Evolutionary conservation across 2,888 invertebrate genomes (phyloP), one percentile per base, ranked within the genome.

Genomic region (Trilocha varians): DNA sequence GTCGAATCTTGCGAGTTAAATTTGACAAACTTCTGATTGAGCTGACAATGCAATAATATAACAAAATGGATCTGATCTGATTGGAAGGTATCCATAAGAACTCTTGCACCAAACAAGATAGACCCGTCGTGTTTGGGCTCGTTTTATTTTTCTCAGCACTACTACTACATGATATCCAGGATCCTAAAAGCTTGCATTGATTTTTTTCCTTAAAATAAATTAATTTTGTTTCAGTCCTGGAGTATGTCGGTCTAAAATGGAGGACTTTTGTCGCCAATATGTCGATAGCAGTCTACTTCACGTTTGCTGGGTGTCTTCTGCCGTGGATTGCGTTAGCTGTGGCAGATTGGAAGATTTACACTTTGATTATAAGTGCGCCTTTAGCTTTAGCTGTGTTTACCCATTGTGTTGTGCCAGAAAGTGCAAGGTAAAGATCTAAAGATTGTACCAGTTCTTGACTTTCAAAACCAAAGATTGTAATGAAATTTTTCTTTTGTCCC

Each of bases 211-310:
- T 11, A 1, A 16, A 17, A 16, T 16, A 3, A 16, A 3, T 13
- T 3, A 18, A 32, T 32, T 32, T 38, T 9, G 1, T 82, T 84
- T 3, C 75, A 95, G 95, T 95, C 35, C 71, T 96, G 41, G 95
- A 96, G 66, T 95, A 95, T 72, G 94, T 95, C 0, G 95, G 95
- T 13, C 94, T 94, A 34, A 93, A 93, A 78, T 95, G 95, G 92
- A 88, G 96, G 1, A 96, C 95, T 0, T 93, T 96, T 65, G 95
- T 96, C 0, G 95, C 95, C 2, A 96, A 96, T 70, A 93, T 96
- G 92, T 95, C 95, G 0, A 95, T 96, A 40, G 95, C 94, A 0
- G 87, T 94, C 13, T 95, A 94, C 84, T 95, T 95, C 80, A 95
- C 95, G 0, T 87, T 91, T 36, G 94, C 94, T 0, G 91, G 95